A percentile compares a stretch with the other conserved stretches of the same genome.
phyloP scores from a whole-genome alignment of 1,140 invertebrate species.

The Stratiolaelaps scimitus region DNA sequence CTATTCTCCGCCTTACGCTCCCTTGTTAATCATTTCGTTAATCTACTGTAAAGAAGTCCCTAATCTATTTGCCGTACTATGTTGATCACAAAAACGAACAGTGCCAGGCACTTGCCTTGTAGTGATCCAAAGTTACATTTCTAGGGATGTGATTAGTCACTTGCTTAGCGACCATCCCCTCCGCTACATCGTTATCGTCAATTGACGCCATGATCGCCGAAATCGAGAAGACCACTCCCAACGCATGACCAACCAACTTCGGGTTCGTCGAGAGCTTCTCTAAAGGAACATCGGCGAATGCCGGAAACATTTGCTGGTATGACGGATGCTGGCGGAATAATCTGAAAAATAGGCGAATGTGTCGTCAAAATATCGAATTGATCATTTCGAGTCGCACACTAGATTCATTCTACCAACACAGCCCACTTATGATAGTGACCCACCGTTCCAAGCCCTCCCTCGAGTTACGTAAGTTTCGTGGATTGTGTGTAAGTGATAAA shows the following conservation, averaged over 20 bases:
- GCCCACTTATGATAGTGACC: too few relatives aligned
- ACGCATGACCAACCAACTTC: not conserved
- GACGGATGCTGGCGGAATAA: not conserved
- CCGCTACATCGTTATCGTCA: not conserved
- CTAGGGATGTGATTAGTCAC: not conserved
- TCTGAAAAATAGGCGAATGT: not conserved
- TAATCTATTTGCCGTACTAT: too few relatives aligned
- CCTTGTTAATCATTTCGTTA: too few relatives aligned
- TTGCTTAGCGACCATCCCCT: not conserved
- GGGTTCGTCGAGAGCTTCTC: not conserved
- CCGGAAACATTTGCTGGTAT: not conserved
- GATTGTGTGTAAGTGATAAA: too few relatives aligned
- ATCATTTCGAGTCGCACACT: too few relatives aligned
- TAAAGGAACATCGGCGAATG: not conserved
- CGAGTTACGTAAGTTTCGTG: too few relatives aligned
- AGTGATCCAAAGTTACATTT: not conserved
- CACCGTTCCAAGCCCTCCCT: too few relatives aligned
- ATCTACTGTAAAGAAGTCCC: too few relatives aligned
- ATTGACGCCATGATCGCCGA: not conserved
- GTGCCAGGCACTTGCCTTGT: not conserved
- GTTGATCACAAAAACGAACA: too few relatives aligned
- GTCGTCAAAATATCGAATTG: too few relatives aligned
- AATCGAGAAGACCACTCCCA: not conserved
- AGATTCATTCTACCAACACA: too few relatives aligned
- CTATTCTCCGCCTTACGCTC: too few relatives aligned